These are phyloP conservation scores for Pelodiscus sinensis DNA, from an alignment of 2,113 vertebrate genomes.

Conservation along the genomic window DNA sequence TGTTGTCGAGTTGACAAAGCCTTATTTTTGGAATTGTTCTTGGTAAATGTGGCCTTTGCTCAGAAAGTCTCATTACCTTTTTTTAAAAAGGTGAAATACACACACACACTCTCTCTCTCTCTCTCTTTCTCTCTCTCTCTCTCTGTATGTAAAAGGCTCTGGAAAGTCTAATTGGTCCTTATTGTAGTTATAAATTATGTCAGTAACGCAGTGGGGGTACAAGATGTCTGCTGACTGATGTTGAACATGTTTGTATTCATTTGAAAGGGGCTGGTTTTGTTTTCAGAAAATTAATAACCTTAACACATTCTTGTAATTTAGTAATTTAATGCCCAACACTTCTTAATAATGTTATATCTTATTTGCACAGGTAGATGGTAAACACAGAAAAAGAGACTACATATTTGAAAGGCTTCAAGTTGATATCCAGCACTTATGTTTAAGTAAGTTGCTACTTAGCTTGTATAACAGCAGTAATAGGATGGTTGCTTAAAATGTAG, in stretches of 20 bases:
- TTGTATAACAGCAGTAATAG: background rate
- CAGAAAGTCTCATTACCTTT: background rate
- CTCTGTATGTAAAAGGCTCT: background rate
- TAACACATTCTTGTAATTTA: background rate
- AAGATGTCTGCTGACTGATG: background rate
- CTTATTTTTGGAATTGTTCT: background rate
- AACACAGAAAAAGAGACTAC: constrained; percentile 84
- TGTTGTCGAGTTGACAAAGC: background rate
- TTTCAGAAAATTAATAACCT: background rate
- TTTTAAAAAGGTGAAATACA: background rate
- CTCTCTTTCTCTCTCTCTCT: too few relatives aligned
- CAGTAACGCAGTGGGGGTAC: background rate
- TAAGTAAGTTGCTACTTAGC: constrained; percentile 82
- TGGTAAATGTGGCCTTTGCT: background rate
- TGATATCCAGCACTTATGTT: constrained; percentile 94
- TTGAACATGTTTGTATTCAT: background rate
- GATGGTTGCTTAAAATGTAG: constrained; percentile 22
- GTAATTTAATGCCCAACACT: background rate
- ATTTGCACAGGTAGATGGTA: constrained; percentile 90
- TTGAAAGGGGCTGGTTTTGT: background rate
- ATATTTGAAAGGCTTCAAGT: constrained; percentile 93
- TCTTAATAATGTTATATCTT: background rate
- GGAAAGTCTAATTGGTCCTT: background rate
- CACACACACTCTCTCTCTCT: too few relatives aligned
- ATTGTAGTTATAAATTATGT: background rate